These are phyloP conservation scores for Rhinogobio ventralis DNA, from an alignment of 2,797 vertebrate genomes.

Conservation along the genomic window DNA sequence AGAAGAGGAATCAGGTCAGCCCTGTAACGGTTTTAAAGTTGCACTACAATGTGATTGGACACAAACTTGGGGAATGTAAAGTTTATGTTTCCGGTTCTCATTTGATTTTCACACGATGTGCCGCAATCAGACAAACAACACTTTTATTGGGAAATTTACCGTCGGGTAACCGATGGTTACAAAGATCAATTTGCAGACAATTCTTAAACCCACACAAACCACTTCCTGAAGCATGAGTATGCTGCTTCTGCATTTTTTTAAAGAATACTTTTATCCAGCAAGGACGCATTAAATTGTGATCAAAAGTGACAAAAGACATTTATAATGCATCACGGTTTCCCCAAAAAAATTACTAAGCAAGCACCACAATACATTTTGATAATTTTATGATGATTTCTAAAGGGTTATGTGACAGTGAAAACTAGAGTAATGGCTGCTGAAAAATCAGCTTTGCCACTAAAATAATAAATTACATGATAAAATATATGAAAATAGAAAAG, in stretches of 20 bases:
- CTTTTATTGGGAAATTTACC: neutral
- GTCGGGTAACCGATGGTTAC: neutral
- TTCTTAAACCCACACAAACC: constrained; percentile 18
- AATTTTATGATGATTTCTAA: neutral
- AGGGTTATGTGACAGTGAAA: neutral
- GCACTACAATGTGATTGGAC: neutral
- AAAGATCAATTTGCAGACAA: neutral
- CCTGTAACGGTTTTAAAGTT: neutral
- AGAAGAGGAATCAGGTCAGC: neutral
- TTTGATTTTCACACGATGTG: neutral
- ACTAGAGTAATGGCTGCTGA: neutral
- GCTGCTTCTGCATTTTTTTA: neutral
- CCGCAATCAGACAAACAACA: neutral
- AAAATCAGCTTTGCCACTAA: neutral
- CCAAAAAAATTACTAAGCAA: neutral
- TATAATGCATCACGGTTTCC: neutral
- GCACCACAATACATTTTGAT: neutral
- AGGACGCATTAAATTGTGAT: neutral
- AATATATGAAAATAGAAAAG: too few relatives aligned
- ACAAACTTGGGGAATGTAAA: neutral
- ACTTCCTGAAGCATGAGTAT: constrained; percentile 2
- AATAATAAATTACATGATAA: neutral
- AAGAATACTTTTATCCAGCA: neutral
- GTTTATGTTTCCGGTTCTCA: neutral
- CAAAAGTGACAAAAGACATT: neutral